A percentile compares a stretch with the other conserved stretches of the same genome.
Evolutionary conservation across 1,140 invertebrate species (phyloP).

Genomic region (Brachionus koreanus): DNA sequence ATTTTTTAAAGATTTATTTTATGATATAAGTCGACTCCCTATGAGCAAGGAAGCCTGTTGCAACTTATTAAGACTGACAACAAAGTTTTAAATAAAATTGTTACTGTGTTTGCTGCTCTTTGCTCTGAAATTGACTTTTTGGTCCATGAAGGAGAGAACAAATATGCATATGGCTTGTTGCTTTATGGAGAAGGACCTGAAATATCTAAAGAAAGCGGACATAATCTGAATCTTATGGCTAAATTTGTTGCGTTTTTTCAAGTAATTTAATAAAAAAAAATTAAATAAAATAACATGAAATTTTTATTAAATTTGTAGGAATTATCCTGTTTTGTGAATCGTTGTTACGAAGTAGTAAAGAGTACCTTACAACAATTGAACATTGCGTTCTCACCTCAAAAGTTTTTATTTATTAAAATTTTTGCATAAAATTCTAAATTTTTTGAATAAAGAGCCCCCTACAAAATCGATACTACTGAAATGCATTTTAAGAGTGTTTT

Average conservation of each 20-base stretch:
- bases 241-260: slow-evolving; percentile 63
- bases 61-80: slow-evolving; percentile 75
- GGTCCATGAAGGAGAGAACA: slow-evolving; percentile 66
- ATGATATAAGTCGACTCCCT: not conserved
- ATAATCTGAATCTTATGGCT: slow-evolving; percentile 60
- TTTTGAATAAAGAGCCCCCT: not conserved
- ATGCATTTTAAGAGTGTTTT: slow-evolving; percentile 61
- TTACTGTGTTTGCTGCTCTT: slow-evolving; percentile 73
- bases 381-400: slow-evolving; percentile 59
- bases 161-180: slow-evolving; percentile 65
- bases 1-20: not conserved
- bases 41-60: slow-evolving; percentile 66
- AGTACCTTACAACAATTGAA: slow-evolving; percentile 68
- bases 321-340: slow-evolving; percentile 66
- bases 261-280: slow-evolving; percentile 48
- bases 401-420: slow-evolving; percentile 44
- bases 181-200: slow-evolving; percentile 63
- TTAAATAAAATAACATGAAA: slow-evolving; percentile 14
- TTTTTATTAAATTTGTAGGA: slow-evolving; percentile 58
- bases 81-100: slow-evolving; percentile 72
- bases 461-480: slow-evolving; percentile 47
- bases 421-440: not conserved
- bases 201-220: not conserved
- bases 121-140: slow-evolving; percentile 71
- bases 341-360: slow-evolving; percentile 66